A percentile compares a stretch with the other conserved stretches of the same genome.
phyloP scores from a whole-genome alignment of 2,113 vertebrate genomes.

The Psophia crepitans region DNA sequence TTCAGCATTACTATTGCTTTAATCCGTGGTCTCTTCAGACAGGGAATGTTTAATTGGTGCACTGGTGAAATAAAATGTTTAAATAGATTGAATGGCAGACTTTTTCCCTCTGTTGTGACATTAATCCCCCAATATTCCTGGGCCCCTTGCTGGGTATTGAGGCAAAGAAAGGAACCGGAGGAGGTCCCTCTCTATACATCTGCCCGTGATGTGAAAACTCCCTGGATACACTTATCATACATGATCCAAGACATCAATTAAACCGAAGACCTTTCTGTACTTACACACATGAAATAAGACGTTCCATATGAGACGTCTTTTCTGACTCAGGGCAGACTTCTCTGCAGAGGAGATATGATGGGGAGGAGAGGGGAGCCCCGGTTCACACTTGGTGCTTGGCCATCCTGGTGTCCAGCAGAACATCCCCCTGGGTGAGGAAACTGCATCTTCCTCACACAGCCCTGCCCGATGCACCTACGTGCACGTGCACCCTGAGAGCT shows the following conservation, averaged over 20 bases:
- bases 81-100: slow-evolving; percentile 53
- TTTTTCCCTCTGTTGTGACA: slow-evolving; percentile 61
- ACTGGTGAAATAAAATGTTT: slow-evolving; percentile 60
- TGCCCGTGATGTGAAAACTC: slow-evolving; percentile 60
- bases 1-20: slow-evolving; percentile 29
- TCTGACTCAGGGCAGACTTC: not conserved
- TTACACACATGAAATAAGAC: not conserved
- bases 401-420: not conserved
- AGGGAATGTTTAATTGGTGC: slow-evolving; percentile 71
- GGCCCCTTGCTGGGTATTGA: slow-evolving; percentile 48
- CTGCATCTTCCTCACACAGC: accelerated
- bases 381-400: not conserved
- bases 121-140: slow-evolving; percentile 61
- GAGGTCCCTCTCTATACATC: slow-evolving; percentile 54
- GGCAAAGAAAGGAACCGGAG: slow-evolving; percentile 62
- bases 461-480: accelerated
- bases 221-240: slow-evolving; percentile 26
- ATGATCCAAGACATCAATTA: slow-evolving; percentile 50
- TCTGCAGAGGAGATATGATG: not conserved
- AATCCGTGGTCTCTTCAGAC: slow-evolving; percentile 29
- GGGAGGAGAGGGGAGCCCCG: not conserved
- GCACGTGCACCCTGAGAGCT: accelerated
- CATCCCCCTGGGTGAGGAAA: accelerated
- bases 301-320: not conserved
- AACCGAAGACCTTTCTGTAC: slow-evolving; percentile 11